phyloP scores from a whole-genome alignment of 37 sponge, comb jelly and placozoan genomes.

The Crambe crambe region DNA sequence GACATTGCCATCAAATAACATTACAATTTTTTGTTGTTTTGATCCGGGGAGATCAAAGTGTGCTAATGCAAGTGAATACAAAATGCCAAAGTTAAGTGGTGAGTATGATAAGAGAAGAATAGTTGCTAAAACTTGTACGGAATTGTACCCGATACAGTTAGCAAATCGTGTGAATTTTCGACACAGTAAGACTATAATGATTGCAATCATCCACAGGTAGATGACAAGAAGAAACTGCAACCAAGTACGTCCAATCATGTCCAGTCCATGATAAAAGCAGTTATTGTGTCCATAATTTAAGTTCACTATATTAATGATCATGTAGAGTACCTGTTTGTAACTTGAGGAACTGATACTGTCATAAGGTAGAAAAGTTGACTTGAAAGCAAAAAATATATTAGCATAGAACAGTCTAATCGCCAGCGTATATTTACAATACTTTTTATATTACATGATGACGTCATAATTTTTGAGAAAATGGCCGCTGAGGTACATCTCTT shows the following conservation, averaged over 20 bases:
- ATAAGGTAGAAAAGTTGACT: neutral
- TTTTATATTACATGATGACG: no score
- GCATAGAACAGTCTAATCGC: no score
- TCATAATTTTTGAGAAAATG: no score
- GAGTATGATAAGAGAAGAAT: slow-evolving; percentile 9
- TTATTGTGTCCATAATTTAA: neutral
- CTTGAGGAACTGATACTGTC: neutral
- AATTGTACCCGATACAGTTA: neutral
- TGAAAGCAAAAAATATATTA: neutral
- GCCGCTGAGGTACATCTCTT: no score
- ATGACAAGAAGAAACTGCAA: neutral
- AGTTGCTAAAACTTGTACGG: slow-evolving; percentile 16
- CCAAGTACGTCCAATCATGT: neutral
- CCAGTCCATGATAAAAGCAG: slow-evolving; percentile 27
- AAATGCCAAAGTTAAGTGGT: neutral
- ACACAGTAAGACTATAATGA: neutral
- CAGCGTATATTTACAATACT: no score
- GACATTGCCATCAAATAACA: slow-evolving; percentile 12
- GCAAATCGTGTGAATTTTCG: neutral
- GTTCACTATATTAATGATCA: neutral
- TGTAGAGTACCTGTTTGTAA: neutral
- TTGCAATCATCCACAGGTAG: neutral
- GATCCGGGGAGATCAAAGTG: neutral
- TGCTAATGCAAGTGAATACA: neutral
- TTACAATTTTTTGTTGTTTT: neutral